These are phyloP conservation scores for Pegoplata infirma DNA, from an alignment of 2,888 invertebrate genomes.

Conservation along the genomic window DNA sequence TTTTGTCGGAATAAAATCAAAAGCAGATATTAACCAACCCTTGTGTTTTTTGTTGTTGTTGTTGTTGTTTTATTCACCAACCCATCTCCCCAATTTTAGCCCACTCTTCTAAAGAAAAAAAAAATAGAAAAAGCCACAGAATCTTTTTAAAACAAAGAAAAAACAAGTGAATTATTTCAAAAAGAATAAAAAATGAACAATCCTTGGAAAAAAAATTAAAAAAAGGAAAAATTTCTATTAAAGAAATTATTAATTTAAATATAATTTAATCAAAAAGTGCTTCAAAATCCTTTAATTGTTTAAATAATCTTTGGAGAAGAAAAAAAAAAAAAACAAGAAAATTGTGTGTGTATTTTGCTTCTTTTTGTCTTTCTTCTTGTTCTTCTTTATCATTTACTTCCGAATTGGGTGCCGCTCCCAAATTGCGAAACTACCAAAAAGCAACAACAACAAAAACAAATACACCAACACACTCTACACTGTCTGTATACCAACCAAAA, in stretches of 20 bases:
- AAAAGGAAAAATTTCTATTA: not conserved
- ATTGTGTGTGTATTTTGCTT: constrained; percentile 8
- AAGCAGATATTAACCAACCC: constrained; percentile 36
- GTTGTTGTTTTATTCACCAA: not conserved
- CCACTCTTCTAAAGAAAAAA: constrained; percentile 1
- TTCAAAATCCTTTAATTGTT: not conserved
- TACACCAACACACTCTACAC: constrained; percentile 41
- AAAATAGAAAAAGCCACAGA: constrained; percentile 9
- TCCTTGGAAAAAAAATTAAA: not conserved
- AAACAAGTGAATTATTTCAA: constrained; percentile 9
- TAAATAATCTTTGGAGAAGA: not conserved
- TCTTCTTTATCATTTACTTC: constrained; percentile 40
- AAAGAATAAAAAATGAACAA: constrained; percentile 2
- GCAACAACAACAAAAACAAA: constrained; percentile 60
- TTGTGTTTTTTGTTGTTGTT: constrained; percentile 28
- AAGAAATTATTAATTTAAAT: not conserved
- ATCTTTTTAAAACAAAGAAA: constrained; percentile 4
- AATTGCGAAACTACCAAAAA: constrained; percentile 54
- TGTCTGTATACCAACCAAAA: not conserved
- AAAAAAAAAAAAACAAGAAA: not conserved
- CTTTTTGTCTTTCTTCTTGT: constrained; percentile 16
- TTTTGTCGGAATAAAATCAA: constrained; percentile 56
- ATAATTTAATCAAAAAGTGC: not conserved
- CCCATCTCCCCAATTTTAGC: constrained; percentile 8
- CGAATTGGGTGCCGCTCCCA: constrained; percentile 61